Evolutionary conservation across 2,888 invertebrate species (phyloP).

Genomic region (Neuroscelio doddi): DNA sequence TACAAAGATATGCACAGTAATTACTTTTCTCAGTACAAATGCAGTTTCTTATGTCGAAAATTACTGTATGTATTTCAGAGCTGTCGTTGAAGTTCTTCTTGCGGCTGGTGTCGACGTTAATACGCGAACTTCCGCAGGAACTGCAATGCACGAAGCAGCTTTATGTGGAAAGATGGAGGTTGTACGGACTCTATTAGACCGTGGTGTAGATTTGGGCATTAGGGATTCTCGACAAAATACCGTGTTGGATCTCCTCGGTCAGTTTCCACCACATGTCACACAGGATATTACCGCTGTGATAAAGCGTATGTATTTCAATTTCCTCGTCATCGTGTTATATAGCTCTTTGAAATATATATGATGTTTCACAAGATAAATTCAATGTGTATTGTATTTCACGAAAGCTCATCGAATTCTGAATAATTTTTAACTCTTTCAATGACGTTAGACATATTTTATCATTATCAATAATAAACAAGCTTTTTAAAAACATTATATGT

Average conservation of each 20-base stretch:
- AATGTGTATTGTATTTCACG: conserved; percentile 14
- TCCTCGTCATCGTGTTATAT: conserved; percentile 22
- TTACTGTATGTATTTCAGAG: conserved; percentile 72
- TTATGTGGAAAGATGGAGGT: conserved; percentile 92
- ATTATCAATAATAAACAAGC: too few species aligned
- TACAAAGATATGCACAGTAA: too few species aligned
- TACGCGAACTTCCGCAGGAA: conserved; percentile 87
- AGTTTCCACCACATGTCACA: conserved; percentile 91
- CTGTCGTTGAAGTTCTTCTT: conserved; percentile 87
- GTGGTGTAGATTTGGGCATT: conserved; percentile 87
- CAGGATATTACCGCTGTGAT: conserved; percentile 90
- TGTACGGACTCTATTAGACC: conserved; percentile 84
- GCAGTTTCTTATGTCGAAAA: neutral
- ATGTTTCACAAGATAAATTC: conserved; percentile 13
- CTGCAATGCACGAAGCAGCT: conserved; percentile 94
- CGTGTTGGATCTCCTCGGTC: conserved; percentile 88
- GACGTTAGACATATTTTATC: too few species aligned
- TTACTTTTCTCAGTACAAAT: too few species aligned
- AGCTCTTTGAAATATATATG: conserved; percentile 17
- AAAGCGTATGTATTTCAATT: conserved; percentile 75
- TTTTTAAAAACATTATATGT: too few species aligned
- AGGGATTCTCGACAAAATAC: conserved; percentile 87
- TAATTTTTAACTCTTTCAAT: too few species aligned
- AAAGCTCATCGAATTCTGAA: too few species aligned
- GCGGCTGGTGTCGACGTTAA: conserved; percentile 92